Conservation (phyloP, 1,140 invertebrate species). For the Macrobrachium nipponense region DNA sequence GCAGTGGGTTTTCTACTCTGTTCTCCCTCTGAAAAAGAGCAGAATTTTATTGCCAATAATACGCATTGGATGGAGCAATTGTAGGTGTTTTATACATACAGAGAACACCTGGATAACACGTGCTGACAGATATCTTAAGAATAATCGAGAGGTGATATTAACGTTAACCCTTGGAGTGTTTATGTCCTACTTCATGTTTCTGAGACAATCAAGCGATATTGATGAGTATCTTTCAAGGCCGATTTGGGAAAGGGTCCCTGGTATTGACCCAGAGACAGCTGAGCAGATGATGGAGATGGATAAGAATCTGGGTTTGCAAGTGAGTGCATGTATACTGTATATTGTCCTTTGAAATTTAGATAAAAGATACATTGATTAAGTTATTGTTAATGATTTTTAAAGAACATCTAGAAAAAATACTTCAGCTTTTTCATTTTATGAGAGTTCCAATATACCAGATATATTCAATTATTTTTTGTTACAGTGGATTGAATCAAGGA, state of each 20-base stretch:
- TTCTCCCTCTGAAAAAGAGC: background rate
- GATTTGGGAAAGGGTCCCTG: constrained; percentile 42
- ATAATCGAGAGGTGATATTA: constrained; percentile 6
- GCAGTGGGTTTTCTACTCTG: too few relatives aligned
- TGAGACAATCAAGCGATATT: constrained; percentile 44
- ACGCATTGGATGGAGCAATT: too few relatives aligned
- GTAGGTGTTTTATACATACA: too few relatives aligned
- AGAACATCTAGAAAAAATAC: too few relatives aligned
- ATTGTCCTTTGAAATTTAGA: too few relatives aligned
- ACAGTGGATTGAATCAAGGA: too few relatives aligned
- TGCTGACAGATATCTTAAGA: background rate
- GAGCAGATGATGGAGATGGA: constrained; percentile 49
- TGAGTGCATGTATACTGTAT: background rate
- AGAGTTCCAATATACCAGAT: too few relatives aligned
- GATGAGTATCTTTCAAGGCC: constrained; percentile 39
- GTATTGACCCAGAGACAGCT: constrained; percentile 52
- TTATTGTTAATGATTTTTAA: background rate
- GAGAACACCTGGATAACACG: background rate
- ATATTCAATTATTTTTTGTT: too few relatives aligned
- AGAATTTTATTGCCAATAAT: too few relatives aligned
- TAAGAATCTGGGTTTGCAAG: constrained; percentile 35
- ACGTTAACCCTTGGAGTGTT: constrained; percentile 25
- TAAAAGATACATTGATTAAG: too few relatives aligned
- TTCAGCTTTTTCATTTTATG: too few relatives aligned
- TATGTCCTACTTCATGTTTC: constrained; percentile 44